Percentiles rank a stretch among this genome's conserved stretches.
These are phyloP conservation scores for Coelopa frigida DNA, from an alignment of 1,140 invertebrate genomes.

Conservation along the genomic window DNA sequence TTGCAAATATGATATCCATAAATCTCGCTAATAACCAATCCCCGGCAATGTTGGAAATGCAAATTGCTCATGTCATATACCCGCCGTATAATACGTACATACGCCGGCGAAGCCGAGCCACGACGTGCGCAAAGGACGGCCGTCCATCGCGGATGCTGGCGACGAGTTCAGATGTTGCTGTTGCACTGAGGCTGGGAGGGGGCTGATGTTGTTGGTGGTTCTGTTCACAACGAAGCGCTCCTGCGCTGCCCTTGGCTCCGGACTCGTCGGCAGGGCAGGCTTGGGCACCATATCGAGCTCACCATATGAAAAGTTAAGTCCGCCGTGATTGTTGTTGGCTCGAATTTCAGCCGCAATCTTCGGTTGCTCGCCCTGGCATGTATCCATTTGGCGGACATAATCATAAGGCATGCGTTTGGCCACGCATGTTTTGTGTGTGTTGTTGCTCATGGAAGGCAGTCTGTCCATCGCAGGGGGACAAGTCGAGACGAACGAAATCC, in stretches of 20 bases:
- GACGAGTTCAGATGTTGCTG: neutral
- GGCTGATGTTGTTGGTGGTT: no score
- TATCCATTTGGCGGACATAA: slow-evolving; percentile 5
- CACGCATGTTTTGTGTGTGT: no score
- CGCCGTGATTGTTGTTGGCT: neutral
- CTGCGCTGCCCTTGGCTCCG: neutral
- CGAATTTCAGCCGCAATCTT: neutral
- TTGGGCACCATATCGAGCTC: no score
- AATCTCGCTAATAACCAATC: slow-evolving; percentile 42
- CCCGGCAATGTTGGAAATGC: slow-evolving; percentile 29
- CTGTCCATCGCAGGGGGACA: no score
- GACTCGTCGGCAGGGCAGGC: no score
- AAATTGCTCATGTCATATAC: slow-evolving; percentile 32
- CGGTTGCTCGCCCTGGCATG: neutral
- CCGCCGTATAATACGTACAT: slow-evolving; percentile 7
- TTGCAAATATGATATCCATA: slow-evolving; percentile 35
- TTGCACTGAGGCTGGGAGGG: neutral
- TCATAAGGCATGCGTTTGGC: slow-evolving; percentile 13
- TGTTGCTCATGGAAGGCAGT: no score
- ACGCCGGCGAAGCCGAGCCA: neutral
- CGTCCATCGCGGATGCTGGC: neutral
- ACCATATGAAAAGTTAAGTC: neutral
- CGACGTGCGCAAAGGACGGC: neutral
- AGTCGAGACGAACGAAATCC: no score
- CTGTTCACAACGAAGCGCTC: no score